Evolutionary conservation across 2,888 invertebrate genomes (phyloP).

Genomic region (Yponomeuta cagnagella): DNA sequence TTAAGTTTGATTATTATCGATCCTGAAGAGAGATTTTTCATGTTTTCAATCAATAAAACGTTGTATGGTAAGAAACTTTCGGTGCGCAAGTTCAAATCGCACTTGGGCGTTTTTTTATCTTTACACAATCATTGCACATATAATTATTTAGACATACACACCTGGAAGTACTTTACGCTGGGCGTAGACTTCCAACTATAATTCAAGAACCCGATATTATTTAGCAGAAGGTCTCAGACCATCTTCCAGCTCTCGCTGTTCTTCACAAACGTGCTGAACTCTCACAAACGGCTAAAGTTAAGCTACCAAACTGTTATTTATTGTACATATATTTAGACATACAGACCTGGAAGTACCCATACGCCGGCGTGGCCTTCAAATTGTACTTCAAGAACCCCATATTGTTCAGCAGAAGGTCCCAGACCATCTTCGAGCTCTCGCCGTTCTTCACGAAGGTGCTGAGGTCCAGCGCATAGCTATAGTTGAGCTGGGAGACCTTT

Average conservation of each 20-base stretch:
- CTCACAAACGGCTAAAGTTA: slow-evolving; percentile 37
- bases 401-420: slow-evolving; percentile 77
- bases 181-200: slow-evolving; percentile 17
- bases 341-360: slow-evolving; percentile 63
- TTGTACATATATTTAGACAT: background rate
- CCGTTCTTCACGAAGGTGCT: slow-evolving; percentile 77
- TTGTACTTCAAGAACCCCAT: slow-evolving; percentile 69
- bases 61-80: too few species aligned
- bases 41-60: too few species aligned
- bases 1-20: too few species aligned
- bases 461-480: slow-evolving; percentile 77
- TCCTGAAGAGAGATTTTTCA: too few species aligned
- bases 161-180: slow-evolving; percentile 53
- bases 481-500: slow-evolving; percentile 73
- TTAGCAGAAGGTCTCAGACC: slow-evolving; percentile 79
- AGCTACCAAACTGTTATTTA: background rate
- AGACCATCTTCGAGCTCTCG: slow-evolving; percentile 80
- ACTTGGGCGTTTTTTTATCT: too few species aligned
- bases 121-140: too few species aligned
- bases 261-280: slow-evolving; percentile 77
- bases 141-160: slow-evolving; percentile 23
- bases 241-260: slow-evolving; percentile 77
- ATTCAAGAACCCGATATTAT: slow-evolving; percentile 70
- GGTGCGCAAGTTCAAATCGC: background rate
- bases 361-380: slow-evolving; percentile 65